These are phyloP conservation scores for Pristionchus mayeri DNA, from an alignment of 2,888 invertebrate species.

Conservation along the genomic window DNA sequence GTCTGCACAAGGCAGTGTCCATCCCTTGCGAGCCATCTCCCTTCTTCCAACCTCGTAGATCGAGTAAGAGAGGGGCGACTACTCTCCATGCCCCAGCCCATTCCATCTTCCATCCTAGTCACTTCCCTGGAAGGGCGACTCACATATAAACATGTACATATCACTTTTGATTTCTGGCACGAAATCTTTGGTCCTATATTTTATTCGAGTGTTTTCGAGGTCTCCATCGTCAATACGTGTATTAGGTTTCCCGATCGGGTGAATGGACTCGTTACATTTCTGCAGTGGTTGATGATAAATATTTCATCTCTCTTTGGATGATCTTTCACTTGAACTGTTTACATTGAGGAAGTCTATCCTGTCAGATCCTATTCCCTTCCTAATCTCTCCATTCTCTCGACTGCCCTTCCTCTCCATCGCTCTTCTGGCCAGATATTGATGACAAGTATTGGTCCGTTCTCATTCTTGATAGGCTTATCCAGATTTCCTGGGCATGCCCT, in stretches of 20 bases:
- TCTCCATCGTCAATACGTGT: neutral
- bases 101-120: constrained; percentile 27
- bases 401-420: too few relatives aligned
- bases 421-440: too few relatives aligned
- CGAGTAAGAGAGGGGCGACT: neutral
- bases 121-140: constrained; percentile 11
- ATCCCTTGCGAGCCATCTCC: constrained; percentile 29
- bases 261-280: neutral
- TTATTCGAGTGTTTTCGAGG: neutral
- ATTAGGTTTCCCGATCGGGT: neutral
- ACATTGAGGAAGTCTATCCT: neutral
- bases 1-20: constrained; percentile 30
- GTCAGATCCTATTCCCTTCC: too few relatives aligned
- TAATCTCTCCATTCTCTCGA: too few relatives aligned
- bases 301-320: too few relatives aligned
- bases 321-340: too few relatives aligned
- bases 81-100: constrained; percentile 1
- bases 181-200: neutral
- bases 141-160: neutral
- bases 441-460: too few relatives aligned
- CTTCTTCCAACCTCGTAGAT: constrained; percentile 44
- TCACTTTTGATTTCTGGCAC: neutral
- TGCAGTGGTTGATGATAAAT: neutral
- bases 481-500: too few relatives aligned
- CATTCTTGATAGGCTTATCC: too few relatives aligned